Conservation (phyloP, 2,113 vertebrate species). For the Zeus faber region DNA sequence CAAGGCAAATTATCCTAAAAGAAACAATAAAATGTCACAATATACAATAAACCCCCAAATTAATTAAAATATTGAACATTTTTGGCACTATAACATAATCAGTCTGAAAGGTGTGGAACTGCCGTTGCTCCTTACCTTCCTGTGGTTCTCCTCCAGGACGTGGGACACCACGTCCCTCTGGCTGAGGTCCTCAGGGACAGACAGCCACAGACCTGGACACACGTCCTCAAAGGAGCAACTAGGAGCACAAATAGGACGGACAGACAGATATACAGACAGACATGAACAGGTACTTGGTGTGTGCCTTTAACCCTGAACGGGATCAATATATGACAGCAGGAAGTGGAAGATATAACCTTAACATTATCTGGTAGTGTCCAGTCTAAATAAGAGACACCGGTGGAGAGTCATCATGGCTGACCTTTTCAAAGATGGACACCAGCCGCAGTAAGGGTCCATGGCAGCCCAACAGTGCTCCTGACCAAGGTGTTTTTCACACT, state of each 20-base stretch:
- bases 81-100: too few species aligned
- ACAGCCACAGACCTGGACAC: conserved; percentile 60
- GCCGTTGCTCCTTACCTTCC: too few species aligned
- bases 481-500: conserved; percentile 70
- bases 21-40: too few species aligned
- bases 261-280: neutral
- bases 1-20: too few species aligned
- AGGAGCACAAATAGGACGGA: neutral
- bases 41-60: too few species aligned
- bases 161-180: conserved; percentile 52
- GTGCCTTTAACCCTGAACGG: too few species aligned
- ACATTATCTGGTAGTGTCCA: too few species aligned
- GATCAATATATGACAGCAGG: too few species aligned
- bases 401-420: conserved; percentile 27
- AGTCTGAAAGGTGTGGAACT: too few species aligned
- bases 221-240: conserved; percentile 66
- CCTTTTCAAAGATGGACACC: conserved; percentile 73
- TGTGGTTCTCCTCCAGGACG: conserved; percentile 7
- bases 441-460: conserved; percentile 87
- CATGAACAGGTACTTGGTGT: too few species aligned
- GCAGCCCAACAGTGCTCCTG: conserved; percentile 78
- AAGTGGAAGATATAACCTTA: too few species aligned
- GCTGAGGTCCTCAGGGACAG: conserved; percentile 48
- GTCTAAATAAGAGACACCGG: neutral
- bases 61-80: too few species aligned